phyloP scores from a whole-genome alignment of 2,113 vertebrate species.

The Malurus cyaneus region DNA sequence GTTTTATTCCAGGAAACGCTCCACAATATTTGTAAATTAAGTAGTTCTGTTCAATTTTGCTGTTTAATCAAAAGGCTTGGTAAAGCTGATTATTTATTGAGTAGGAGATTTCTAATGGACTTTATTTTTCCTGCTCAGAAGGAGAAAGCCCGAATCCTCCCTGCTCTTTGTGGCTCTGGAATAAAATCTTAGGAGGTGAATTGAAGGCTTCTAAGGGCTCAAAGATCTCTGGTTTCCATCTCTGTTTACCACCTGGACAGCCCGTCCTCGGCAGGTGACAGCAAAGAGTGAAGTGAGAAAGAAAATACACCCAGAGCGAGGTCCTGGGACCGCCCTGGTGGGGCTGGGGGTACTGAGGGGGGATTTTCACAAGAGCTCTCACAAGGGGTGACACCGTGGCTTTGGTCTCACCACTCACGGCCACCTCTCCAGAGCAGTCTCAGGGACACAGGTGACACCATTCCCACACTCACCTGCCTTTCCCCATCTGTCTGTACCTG shows the following conservation, averaged over 20 bases:
- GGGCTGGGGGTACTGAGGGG: accelerated
- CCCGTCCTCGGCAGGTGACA: background rate
- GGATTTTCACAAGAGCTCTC: background rate
- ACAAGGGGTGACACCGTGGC: accelerated
- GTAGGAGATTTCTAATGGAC: background rate
- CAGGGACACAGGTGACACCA: background rate
- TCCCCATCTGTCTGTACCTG: too few species aligned
- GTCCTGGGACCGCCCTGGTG: background rate
- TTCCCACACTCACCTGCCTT: accelerated
- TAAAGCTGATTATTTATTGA: background rate
- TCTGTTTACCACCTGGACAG: background rate
- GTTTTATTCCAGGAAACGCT: background rate
- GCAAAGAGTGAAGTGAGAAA: background rate
- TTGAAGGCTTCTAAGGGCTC: background rate
- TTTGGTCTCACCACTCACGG: accelerated
- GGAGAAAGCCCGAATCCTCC: background rate
- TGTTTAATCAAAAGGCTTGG: background rate
- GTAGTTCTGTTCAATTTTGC: too few species aligned
- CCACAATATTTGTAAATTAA: background rate
- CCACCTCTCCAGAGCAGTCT: background rate
- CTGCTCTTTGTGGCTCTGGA: background rate
- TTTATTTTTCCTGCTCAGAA: background rate
- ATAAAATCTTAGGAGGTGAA: background rate
- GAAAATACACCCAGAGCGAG: background rate
- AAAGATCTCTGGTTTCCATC: background rate